Conservation (phyloP, 2,888 invertebrate species). For the Mythimna impura region DNA sequence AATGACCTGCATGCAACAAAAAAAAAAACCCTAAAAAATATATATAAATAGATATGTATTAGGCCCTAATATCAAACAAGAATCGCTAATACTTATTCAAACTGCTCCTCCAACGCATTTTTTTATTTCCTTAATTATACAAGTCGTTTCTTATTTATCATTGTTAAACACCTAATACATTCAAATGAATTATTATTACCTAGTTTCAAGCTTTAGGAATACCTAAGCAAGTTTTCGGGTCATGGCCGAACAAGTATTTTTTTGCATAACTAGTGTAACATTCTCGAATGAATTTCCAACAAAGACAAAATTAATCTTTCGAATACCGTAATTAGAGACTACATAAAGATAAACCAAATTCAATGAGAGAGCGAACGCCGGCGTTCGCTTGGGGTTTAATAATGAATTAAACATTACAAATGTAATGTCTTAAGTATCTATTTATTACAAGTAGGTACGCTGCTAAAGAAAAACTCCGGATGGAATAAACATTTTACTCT, state of each 20-base stretch:
- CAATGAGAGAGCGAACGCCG: too few relatives aligned
- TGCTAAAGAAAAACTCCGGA: neutral
- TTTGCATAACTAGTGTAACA: constrained; percentile 21
- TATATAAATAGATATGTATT: neutral
- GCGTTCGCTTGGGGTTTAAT: too few relatives aligned
- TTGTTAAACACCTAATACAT: neutral
- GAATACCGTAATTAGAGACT: too few relatives aligned
- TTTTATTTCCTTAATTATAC: neutral
- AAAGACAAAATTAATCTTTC: too few relatives aligned
- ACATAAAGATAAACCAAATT: too few relatives aligned
- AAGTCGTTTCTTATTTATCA: neutral
- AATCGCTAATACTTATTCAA: neutral
- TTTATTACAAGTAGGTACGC: neutral
- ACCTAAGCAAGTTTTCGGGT: constrained; percentile 25
- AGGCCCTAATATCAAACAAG: neutral
- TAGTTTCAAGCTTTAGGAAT: constrained; percentile 17
- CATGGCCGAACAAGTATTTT: constrained; percentile 44
- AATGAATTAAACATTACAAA: neutral
- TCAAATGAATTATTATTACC: neutral
- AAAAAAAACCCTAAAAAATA: neutral
- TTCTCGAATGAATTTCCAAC: constrained; percentile 31
- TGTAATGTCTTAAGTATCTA: neutral
- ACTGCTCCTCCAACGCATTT: neutral
- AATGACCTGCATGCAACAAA: too few relatives aligned
- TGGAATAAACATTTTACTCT: neutral